Evolutionary conservation across 2,888 invertebrate genomes (phyloP).

Genomic region (Galerucella calmariensis): DNA sequence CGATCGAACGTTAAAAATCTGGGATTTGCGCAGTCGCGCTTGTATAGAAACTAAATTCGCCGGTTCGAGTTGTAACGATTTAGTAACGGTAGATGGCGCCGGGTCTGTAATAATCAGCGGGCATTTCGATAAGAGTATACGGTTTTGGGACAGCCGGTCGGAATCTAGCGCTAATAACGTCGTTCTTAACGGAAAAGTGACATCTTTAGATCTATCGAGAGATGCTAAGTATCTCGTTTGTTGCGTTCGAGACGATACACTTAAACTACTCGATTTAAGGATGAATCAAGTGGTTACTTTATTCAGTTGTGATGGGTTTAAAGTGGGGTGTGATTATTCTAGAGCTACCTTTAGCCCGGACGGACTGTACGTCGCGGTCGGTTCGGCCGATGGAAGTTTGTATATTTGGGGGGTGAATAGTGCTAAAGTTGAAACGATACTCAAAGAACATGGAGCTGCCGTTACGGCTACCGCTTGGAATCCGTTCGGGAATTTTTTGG

Average conservation of each 20-base stretch:
- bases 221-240: conserved; percentile 92
- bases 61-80: conserved; percentile 96
- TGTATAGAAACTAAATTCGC: conserved; percentile 95
- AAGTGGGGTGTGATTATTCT: conserved; percentile 94
- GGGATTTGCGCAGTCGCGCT: conserved; percentile 94
- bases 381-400: conserved; percentile 90
- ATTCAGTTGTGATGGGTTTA: conserved; percentile 93
- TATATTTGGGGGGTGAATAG: conserved; percentile 91
- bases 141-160: conserved; percentile 96
- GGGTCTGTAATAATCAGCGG: conserved; percentile 95
- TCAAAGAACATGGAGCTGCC: conserved; percentile 85
- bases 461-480: conserved; percentile 92
- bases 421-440: conserved; percentile 78
- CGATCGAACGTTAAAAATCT: conserved; percentile 97
- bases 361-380: conserved; percentile 88
- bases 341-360: conserved; percentile 93
- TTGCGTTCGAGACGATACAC: conserved; percentile 94
- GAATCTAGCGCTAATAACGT: conserved; percentile 89
- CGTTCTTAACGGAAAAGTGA: conserved; percentile 90
- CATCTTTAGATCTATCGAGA: conserved; percentile 92
- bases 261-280: conserved; percentile 93
- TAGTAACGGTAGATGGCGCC: conserved; percentile 89
- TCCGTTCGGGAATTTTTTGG: conserved; percentile 81
- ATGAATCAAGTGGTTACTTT: conserved; percentile 92
- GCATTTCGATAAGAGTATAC: conserved; percentile 96